Conservation (phyloP, 1,140 invertebrate species). For the Hormaphis cornu region DNA sequence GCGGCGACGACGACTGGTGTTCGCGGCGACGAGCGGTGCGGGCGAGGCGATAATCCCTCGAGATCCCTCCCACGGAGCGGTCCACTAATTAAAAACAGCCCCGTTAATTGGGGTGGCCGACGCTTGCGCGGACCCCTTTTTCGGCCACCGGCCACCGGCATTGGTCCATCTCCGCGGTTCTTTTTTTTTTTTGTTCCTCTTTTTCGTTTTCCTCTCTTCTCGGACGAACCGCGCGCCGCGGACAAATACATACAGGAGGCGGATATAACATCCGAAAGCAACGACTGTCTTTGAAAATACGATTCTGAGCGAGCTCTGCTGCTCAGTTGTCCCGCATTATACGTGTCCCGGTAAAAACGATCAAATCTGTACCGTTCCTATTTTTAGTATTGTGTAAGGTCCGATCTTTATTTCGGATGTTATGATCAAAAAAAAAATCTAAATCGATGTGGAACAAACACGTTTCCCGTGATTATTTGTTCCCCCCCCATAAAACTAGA, state of each 20-base stretch:
- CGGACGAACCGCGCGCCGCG: neutral
- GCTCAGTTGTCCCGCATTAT: too few relatives aligned
- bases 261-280: too few relatives aligned
- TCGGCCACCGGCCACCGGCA: neutral
- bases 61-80: conserved; percentile 27
- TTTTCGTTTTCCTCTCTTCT: neutral
- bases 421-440: too few relatives aligned
- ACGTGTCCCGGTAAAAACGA: too few relatives aligned
- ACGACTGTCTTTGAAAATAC: too few relatives aligned
- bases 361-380: too few relatives aligned
- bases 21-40: neutral
- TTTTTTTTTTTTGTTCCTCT: neutral
- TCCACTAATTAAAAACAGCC: conserved; percentile 29
- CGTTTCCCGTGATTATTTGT: too few relatives aligned
- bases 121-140: conserved; percentile 20
- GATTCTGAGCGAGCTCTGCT: too few relatives aligned
- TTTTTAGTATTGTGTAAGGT: too few relatives aligned
- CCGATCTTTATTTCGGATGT: too few relatives aligned
- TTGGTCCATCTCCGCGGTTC: neutral
- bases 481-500: too few relatives aligned
- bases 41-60: conserved; percentile 26
- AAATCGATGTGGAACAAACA: too few relatives aligned
- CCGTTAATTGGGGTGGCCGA: conserved; percentile 27
- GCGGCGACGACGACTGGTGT: neutral
- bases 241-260: neutral